Evolutionary conservation across 2,888 invertebrate species (phyloP).

Genomic region (Epinotia ramella): DNA sequence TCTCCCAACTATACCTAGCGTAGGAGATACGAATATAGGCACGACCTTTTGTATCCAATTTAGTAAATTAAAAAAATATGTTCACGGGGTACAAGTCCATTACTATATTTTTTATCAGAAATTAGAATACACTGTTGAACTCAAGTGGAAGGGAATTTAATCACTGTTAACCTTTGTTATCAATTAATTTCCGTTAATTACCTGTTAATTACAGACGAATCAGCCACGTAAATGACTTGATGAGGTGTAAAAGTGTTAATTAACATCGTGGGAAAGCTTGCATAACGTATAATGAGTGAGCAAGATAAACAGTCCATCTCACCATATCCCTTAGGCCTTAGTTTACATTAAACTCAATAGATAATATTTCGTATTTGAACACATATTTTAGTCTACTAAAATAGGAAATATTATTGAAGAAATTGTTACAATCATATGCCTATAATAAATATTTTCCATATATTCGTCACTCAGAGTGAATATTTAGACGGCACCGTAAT

Average conservation of each 20-base stretch:
- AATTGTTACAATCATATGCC: neutral
- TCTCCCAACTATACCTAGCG: too few species aligned
- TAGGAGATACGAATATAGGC: too few species aligned
- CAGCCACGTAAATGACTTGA: slow-evolving; percentile 23
- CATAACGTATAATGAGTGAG: slow-evolving; percentile 9
- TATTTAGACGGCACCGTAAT: too few species aligned
- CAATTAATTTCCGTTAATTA: slow-evolving; percentile 45
- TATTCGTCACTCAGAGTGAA: neutral
- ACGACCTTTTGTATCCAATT: too few species aligned
- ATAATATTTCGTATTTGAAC: neutral
- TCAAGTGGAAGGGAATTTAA: neutral
- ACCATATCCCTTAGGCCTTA: neutral
- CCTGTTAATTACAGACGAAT: slow-evolving; percentile 25
- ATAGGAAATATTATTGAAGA: neutral
- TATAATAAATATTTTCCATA: neutral
- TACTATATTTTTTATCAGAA: neutral
- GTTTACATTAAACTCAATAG: neutral
- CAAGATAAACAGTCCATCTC: neutral
- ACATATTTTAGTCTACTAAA: too few species aligned
- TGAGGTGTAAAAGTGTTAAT: slow-evolving; percentile 36
- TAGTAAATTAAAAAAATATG: too few species aligned
- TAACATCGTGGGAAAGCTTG: slow-evolving; percentile 28
- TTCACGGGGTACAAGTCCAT: neutral
- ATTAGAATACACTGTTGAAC: neutral
- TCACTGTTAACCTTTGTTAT: slow-evolving; percentile 40